Base-by-base conservation (phyloP, 2,888 invertebrate genomes). In the Athalia rosae region DNA sequence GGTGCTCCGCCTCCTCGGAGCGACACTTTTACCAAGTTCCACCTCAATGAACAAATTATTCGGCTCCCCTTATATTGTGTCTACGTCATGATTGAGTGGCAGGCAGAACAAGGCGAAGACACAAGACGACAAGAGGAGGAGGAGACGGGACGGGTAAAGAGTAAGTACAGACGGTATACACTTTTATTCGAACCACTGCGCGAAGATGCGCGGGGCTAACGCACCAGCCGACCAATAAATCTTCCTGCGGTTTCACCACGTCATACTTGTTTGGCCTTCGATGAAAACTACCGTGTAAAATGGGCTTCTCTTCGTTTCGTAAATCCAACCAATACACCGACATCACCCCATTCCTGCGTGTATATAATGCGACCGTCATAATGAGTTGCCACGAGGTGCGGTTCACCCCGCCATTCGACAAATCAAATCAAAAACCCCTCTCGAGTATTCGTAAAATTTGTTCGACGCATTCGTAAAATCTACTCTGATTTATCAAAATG, bases 251-350 rank as follows among this genome's bases (percentile, higher is more conserved):
- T 84, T 85, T 81, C 64, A 71, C 78, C 79, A 80, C 83, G 84
- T 85, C 85, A 87, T 81, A 85, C 80, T 85, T 85, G 85, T 85
- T 86, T 84, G 82, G 43, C 71, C 78, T 80, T 79, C 78, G 80
- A 85, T 84, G 83, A 83, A 84, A 85, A 79, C 74, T 13, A 43
- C 5, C 8, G 13, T 43, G n/a, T 58, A 58, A 28, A 28, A 58
- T 71, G 45, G 15, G 43, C 9, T 71, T 58, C 45, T 56, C 7
- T 58, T 58, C 58, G 45, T 45, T 9, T 9, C 58, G 58, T 58
- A 43, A 58, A 58, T 45, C 71, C 13, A 43, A 4, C 56, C 6
- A 6, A 41, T 7, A 3, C 9, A 50, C 4, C 6, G 3, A 43
- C 7, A 2, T 9, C 11, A 6, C 9, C 3, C n/a, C 4, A 5